Evolutionary conservation across 2,888 invertebrate genomes (phyloP).

Genomic region (Drosophila rubida): DNA sequence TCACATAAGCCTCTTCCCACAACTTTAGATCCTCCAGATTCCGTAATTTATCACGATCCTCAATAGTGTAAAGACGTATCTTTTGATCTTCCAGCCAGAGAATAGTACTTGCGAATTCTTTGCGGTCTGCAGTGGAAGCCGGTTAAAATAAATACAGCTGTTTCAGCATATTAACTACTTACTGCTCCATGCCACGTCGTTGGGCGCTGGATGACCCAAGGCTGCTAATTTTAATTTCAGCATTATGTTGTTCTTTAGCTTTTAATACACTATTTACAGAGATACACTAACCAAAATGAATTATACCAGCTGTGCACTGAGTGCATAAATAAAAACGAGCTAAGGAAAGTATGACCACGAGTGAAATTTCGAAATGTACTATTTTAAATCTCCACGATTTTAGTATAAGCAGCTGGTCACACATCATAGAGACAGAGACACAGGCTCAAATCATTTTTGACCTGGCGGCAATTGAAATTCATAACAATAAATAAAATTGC

Average conservation of each 20-base stretch:
- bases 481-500: too few relatives aligned
- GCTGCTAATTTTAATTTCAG: conserved; percentile 91
- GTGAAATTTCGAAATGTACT: neutral
- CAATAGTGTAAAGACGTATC: conserved; percentile 94
- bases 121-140: conserved; percentile 88
- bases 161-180: conserved; percentile 66
- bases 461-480: too few relatives aligned
- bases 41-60: conserved; percentile 91
- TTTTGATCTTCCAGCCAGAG: conserved; percentile 97
- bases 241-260: conserved; percentile 85
- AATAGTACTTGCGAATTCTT: conserved; percentile 91
- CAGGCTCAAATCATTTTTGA: too few relatives aligned
- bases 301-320: neutral
- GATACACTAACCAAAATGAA: neutral
- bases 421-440: neutral
- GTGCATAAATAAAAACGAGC: neutral
- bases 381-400: too few relatives aligned
- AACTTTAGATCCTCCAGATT: conserved; percentile 87
- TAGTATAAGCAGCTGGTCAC: neutral
- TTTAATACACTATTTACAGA: conserved; percentile 34
- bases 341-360: neutral
- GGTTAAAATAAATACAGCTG: neutral
- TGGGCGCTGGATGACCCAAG: conserved; percentile 91
- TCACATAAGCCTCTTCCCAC: conserved; percentile 90
- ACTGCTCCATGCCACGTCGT: conserved; percentile 90